These are phyloP conservation scores for Paramisgurnus dabryanus DNA, from an alignment of 2,113 vertebrate genomes.

Conservation along the genomic window DNA sequence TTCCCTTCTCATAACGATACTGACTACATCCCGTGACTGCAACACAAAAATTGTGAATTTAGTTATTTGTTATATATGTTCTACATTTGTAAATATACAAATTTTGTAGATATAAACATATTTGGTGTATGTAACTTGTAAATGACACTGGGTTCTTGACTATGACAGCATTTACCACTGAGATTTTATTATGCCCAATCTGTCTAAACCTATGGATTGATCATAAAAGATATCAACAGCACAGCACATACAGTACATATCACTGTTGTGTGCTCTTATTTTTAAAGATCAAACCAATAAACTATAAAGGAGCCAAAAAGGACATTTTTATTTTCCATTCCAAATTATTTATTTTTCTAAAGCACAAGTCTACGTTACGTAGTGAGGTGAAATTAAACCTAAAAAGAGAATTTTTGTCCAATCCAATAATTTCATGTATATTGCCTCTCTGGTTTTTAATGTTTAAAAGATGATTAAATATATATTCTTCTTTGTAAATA, in stretches of 20 bases:
- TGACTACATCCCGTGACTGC: conserved; percentile 30
- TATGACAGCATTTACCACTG: conserved; percentile 20
- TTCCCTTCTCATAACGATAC: neutral
- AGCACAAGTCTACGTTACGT: conserved; percentile 27
- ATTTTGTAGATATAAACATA: conserved; percentile 47
- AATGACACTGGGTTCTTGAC: conserved; percentile 34
- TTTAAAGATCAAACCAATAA: conserved; percentile 52
- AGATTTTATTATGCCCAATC: neutral
- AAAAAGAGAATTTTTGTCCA: conserved; percentile 20
- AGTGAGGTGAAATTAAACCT: neutral
- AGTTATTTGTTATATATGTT: conserved; percentile 30
- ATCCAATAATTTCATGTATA: conserved; percentile 14
- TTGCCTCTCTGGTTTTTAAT: conserved; percentile 1
- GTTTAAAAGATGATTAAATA: neutral
- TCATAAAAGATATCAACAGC: conserved; percentile 33
- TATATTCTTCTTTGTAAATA: conserved; percentile 46
- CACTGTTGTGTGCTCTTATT: conserved; percentile 46
- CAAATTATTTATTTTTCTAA: conserved; percentile 42
- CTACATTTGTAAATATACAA: conserved; percentile 44
- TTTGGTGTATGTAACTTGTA: conserved; percentile 55
- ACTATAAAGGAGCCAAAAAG: neutral
- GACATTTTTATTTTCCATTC: conserved; percentile 21
- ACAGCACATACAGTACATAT: conserved; percentile 24
- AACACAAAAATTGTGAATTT: conserved; percentile 46
- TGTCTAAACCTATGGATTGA: neutral